These are phyloP conservation scores for Leuciscus waleckii DNA, from an alignment of 2,797 vertebrate species.

Conservation along the genomic window DNA sequence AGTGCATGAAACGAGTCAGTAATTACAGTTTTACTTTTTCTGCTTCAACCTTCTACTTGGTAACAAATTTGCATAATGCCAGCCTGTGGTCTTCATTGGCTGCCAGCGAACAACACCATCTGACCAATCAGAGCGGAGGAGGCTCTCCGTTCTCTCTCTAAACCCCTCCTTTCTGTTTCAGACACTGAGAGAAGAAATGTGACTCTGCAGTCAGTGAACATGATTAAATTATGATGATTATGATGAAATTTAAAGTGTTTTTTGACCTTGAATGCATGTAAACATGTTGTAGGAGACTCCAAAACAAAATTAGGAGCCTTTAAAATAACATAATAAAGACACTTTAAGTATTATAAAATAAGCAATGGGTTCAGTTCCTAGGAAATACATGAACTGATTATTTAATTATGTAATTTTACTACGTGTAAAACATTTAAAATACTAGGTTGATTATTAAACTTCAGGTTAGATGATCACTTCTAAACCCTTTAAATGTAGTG, in stretches of 20 bases:
- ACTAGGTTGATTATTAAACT: background rate
- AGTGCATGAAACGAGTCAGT: background rate
- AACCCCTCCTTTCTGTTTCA: too few relatives aligned
- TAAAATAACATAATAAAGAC: background rate
- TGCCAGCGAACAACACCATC: background rate
- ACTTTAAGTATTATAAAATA: background rate
- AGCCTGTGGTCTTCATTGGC: too few relatives aligned
- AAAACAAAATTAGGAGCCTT: background rate
- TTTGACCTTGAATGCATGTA: too few relatives aligned
- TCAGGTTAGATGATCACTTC: background rate
- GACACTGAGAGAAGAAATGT: too few relatives aligned
- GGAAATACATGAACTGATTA: background rate
- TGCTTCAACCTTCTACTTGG: too few relatives aligned
- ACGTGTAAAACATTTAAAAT: background rate
- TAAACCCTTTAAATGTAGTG: background rate
- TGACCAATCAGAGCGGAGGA: too few relatives aligned
- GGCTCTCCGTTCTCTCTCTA: too few relatives aligned
- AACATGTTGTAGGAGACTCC: too few relatives aligned
- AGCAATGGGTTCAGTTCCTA: background rate
- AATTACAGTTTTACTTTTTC: background rate
- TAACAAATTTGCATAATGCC: too few relatives aligned
- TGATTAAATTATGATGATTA: too few relatives aligned
- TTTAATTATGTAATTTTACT: background rate
- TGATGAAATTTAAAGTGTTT: too few relatives aligned
- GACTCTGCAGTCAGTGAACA: too few relatives aligned